Percentiles rank a stretch among this genome's conserved stretches.
These are phyloP conservation scores for Strix occidentalis DNA, from an alignment of 2,797 vertebrate species.

Conservation along the genomic window DNA sequence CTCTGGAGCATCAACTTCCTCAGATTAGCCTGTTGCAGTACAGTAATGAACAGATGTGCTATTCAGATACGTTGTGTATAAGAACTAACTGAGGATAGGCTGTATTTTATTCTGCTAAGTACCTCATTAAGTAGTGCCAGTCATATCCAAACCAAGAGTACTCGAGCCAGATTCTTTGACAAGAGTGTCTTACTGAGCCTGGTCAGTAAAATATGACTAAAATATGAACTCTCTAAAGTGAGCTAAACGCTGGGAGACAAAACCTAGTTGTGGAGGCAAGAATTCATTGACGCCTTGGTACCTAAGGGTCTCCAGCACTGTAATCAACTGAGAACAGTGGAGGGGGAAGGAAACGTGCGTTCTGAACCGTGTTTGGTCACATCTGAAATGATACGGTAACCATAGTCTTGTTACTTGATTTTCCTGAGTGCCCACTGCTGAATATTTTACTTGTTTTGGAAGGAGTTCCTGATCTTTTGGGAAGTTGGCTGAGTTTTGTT, in stretches of 20 bases:
- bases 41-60: constrained; percentile 28
- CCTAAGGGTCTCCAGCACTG: neutral
- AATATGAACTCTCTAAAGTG: neutral
- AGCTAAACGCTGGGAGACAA: neutral
- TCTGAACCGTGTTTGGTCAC: neutral
- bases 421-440: neutral
- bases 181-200: neutral
- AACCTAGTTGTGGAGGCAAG: neutral
- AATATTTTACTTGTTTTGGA: neutral
- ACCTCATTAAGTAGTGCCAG: neutral
- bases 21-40: neutral
- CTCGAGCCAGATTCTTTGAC: neutral
- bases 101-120: neutral
- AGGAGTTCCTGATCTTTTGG: neutral
- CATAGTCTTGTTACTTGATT: neutral
- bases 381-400: neutral
- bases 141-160: neutral
- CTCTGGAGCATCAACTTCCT: neutral
- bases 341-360: neutral
- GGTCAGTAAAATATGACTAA: constrained; percentile 27
- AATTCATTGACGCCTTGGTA: neutral
- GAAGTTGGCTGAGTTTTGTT: neutral
- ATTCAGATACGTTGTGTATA: neutral
- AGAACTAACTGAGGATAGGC: neutral
- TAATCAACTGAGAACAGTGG: neutral